A percentile compares a stretch with the other conserved stretches of the same genome.
phyloP scores from a whole-genome alignment of 2,113 vertebrate genomes.

The Sterna hirundo region DNA sequence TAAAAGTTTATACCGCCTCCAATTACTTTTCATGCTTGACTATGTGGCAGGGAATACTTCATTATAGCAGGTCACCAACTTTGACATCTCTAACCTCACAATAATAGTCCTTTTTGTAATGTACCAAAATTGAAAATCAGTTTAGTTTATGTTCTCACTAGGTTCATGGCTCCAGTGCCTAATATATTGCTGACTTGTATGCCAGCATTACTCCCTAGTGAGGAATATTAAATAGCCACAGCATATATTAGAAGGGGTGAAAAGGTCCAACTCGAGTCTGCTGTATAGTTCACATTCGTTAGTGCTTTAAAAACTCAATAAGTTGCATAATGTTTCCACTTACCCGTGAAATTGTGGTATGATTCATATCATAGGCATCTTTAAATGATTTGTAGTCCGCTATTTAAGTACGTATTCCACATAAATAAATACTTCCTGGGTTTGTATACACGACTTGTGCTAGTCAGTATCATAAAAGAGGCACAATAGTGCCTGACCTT shows the following conservation, averaged over 20 bases:
- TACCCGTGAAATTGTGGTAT: constrained; percentile 54
- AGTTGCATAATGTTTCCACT: constrained; percentile 64
- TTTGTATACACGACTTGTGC: constrained; percentile 14
- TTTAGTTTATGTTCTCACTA: constrained; percentile 68
- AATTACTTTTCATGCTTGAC: constrained; percentile 55
- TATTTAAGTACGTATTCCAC: constrained; percentile 38
- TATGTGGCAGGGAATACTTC: constrained; percentile 56
- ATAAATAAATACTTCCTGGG: constrained; percentile 56
- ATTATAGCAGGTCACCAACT: constrained; percentile 70
- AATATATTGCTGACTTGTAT: constrained; percentile 60
- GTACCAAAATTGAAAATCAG: constrained; percentile 65
- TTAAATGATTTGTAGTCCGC: constrained; percentile 44
- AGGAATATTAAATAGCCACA: constrained; percentile 66
- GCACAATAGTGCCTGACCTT: constrained; percentile 11
- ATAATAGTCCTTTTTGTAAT: constrained; percentile 67
- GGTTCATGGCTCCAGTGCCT: constrained; percentile 56
- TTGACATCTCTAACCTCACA: constrained; percentile 68
- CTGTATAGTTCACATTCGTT: constrained; percentile 34
- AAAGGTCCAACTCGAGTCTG: constrained; percentile 53
- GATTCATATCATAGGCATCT: constrained; percentile 63
- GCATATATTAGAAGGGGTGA: constrained; percentile 55
- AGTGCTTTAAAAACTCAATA: constrained; percentile 47
- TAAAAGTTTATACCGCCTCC: constrained; percentile 12
- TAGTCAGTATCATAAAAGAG: constrained; percentile 45
- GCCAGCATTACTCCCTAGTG: constrained; percentile 58